Evolutionary conservation across 2,888 invertebrate species (phyloP), one percentile per base, ranked within the genome.

Genomic region (Lapara coniferarum): DNA sequence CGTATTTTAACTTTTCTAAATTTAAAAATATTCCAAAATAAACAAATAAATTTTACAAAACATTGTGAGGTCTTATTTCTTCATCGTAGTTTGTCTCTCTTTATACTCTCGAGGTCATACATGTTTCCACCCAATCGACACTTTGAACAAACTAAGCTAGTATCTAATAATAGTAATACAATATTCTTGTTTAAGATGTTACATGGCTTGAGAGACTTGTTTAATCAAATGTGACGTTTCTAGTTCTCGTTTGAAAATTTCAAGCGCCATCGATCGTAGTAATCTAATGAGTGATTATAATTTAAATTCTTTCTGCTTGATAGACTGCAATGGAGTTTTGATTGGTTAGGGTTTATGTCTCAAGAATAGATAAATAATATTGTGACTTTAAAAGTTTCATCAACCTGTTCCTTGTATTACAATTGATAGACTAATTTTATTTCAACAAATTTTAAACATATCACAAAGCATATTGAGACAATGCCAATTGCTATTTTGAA

Each of bases 201-300:
- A 16, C 14, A 25, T 56, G 56, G 70, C 52, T 66, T 25, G 10
- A 19, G 14, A 13, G 14, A 30, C 14, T 57, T 58, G 5, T 14
- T 63, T 44, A 49, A 81, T 78, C 72, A 72, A 73, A 74, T 78
- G 69, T 78, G 81, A 83, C 79, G 73, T 76, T 79, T 81, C 72
- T 76, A 71, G 77, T 77, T 75, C 74, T 71, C 75, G 77, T 76
- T 77, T 70, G 77, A 74, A 76, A 57, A 66, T 66, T 77, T 78
- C 73, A 74, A 74, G 70, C 76, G 78, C 71, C 72, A 73, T 79
- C 44, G 66, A 52, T 19, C 53, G 44, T 4, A 63, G 8, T 5
- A 7, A 16, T 46, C 19, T 46, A 46, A 63, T 46, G 16, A 63
- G 19, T 49, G 13, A 46, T 63, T 49, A 49, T 49, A 19, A 63